These are phyloP conservation scores for Cherax destructor DNA, from an alignment of 1,140 invertebrate species.

Conservation along the genomic window DNA sequence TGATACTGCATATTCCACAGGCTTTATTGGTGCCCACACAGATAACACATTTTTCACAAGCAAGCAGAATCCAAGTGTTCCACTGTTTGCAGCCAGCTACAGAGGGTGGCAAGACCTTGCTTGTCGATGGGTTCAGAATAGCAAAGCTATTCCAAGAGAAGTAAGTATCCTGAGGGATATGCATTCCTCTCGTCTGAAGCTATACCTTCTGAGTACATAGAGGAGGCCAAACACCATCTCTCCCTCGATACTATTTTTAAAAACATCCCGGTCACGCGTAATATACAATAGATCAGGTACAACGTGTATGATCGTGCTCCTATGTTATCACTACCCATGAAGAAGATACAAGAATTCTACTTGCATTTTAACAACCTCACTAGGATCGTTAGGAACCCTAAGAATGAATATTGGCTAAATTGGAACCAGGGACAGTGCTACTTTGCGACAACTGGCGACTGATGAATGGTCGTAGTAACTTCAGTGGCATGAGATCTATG, in stretches of 20 bases:
- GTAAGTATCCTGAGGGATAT: constrained; percentile 52
- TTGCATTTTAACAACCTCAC: constrained; percentile 37
- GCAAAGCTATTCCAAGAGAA: constrained; percentile 43
- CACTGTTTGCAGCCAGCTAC: constrained; percentile 49
- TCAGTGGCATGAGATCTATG: constrained; percentile 72
- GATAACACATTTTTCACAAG: constrained; percentile 49
- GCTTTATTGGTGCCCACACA: constrained; percentile 47
- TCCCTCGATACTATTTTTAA: constrained; percentile 48
- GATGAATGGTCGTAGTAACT: constrained; percentile 76
- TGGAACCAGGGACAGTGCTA: constrained; percentile 74
- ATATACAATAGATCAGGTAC: constrained; percentile 41
- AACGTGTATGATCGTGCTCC: constrained; percentile 61
- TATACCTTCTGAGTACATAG: constrained; percentile 49
- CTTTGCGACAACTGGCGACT: constrained; percentile 77
- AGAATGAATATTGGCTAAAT: constrained; percentile 52
- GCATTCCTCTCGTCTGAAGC: constrained; percentile 22
- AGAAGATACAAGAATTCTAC: constrained; percentile 51
- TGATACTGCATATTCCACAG: constrained; percentile 51
- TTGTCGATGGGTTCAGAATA: constrained; percentile 63
- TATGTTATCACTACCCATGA: constrained; percentile 32
- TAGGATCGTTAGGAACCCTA: constrained; percentile 38
- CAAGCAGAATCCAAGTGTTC: constrained; percentile 60
- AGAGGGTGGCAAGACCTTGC: constrained; percentile 54
- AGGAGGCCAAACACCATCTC: constrained; percentile 14
- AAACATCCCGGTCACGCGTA: constrained; percentile 36